These are phyloP conservation scores for Pangasianodon gigas DNA, from an alignment of 2,113 vertebrate species.

Conservation along the genomic window DNA sequence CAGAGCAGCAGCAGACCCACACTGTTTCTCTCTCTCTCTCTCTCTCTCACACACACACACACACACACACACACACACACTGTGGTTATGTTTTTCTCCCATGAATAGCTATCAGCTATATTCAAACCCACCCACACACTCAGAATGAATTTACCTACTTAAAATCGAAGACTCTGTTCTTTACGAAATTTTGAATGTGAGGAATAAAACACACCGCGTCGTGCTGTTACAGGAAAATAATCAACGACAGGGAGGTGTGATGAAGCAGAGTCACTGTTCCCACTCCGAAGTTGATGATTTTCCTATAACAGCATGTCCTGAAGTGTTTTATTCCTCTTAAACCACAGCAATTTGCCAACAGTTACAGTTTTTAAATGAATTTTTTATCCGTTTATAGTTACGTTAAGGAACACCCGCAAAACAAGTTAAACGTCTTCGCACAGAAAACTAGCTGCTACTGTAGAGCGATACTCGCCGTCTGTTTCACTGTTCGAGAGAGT, in stretches of 20 bases:
- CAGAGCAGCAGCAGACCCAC: conserved; percentile 32
- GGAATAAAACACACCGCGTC: background rate
- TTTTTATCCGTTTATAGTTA: no score
- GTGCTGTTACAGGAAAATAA: background rate
- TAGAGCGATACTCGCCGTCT: no score
- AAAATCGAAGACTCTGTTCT: background rate
- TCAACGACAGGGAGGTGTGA: background rate
- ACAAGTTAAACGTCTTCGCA: background rate
- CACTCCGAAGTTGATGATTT: no score
- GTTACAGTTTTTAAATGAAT: no score
- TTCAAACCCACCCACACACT: conserved; percentile 47
- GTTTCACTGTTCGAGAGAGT: background rate
- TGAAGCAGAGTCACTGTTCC: background rate
- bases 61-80: conserved; percentile 26
- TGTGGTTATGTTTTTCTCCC: conserved; percentile 31
- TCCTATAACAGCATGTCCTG: no score
- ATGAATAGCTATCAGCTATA: conserved; percentile 42
- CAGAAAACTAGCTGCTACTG: background rate
- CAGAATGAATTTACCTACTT: background rate
- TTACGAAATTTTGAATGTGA: background rate
- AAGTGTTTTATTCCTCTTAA: background rate
- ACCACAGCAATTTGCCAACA: background rate
- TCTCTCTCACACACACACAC: background rate
- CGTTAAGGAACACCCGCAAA: no score
- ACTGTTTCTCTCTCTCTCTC: background rate